Evolutionary conservation across 2,888 invertebrate genomes (phyloP).

Genomic region (Uropetala carovei): DNA sequence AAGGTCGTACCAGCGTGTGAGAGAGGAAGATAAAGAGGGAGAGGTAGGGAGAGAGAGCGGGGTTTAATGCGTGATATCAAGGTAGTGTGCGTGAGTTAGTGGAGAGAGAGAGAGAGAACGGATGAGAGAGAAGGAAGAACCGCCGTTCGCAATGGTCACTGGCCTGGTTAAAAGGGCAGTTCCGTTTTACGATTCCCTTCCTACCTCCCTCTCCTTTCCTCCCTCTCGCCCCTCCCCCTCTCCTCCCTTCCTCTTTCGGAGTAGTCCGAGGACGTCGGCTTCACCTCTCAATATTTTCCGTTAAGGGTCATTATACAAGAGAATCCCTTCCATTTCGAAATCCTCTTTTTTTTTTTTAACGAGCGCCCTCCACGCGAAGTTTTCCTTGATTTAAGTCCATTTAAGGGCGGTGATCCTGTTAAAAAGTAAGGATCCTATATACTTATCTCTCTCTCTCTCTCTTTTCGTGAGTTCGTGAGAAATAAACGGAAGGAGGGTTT

Average conservation of each 20-base stretch:
- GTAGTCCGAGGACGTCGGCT: neutral
- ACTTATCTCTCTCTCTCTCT: neutral
- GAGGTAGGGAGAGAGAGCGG: neutral
- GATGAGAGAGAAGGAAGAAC: neutral
- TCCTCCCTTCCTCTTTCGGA: slow-evolving; percentile 1
- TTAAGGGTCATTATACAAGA: neutral
- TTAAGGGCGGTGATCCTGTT: neutral
- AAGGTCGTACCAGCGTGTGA: slow-evolving; percentile 12
- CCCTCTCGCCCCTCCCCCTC: neutral
- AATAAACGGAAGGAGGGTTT: neutral
- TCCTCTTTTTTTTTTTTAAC: neutral
- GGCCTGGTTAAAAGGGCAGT: neutral
- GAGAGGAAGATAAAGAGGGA: neutral
- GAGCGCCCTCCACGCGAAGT: neutral
- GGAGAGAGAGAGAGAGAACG: neutral
- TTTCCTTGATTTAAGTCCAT: neutral
- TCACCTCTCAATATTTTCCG: slow-evolving; percentile 15
- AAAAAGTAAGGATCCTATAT: slow-evolving; percentile 20
- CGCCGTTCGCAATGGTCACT: neutral
- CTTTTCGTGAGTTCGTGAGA: neutral
- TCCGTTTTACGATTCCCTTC: neutral
- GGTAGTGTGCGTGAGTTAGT: neutral
- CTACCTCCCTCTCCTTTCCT: neutral
- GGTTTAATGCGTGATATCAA: neutral
- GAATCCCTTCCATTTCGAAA: neutral